Evolutionary conservation across 2,888 invertebrate genomes (phyloP), one percentile per base, ranked within the genome.

Genomic region (Mythimna ferrago): DNA sequence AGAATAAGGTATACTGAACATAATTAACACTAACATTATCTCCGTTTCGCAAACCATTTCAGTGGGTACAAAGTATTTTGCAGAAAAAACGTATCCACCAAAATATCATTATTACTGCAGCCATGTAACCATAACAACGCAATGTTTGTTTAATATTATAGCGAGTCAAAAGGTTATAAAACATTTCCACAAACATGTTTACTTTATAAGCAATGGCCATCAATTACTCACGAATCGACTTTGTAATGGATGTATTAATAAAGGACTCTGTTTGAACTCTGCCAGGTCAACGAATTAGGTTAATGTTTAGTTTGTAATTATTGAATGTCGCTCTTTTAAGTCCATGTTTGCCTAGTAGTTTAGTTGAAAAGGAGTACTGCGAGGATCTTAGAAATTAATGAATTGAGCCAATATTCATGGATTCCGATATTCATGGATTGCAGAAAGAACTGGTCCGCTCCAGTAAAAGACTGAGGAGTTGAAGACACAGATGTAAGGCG

Each of bases 281-380:
- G 64, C 19, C 73, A 71, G 85, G 85, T 85, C 80, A 76, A 80
- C 66, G 66, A 85, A 85, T 77, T 72, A 76, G 81, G 79, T 81
- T 85, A 80, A 81, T 78, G 76, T 73, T 79, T 79, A 69, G 70
- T 73, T 69, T n/a, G 56, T 71, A 76, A 78, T 81, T 76, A 85
- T 80, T 82, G n/a, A 78, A 53, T 74, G 73, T 69, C 71, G 44
- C 76, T 77, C 76, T 77, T 67, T 71, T 66, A 38, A 32, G 44
- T 62, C 76, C 21, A 73, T 82, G 71, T 4, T 67, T 21, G 58
- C 78, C 76, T 85, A 65, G 80, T 81, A 83, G 41, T 60, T 54
- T 7, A 16, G 16, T 19, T 38, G n/a, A 58, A 67, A 67, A 53
- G 16, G 32, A 4, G 19, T 56, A 21, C 16, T 63, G 21, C 7